These are phyloP conservation scores for Magallana nippona DNA, from an alignment of 2,888 invertebrate genomes.

Conservation along the genomic window DNA sequence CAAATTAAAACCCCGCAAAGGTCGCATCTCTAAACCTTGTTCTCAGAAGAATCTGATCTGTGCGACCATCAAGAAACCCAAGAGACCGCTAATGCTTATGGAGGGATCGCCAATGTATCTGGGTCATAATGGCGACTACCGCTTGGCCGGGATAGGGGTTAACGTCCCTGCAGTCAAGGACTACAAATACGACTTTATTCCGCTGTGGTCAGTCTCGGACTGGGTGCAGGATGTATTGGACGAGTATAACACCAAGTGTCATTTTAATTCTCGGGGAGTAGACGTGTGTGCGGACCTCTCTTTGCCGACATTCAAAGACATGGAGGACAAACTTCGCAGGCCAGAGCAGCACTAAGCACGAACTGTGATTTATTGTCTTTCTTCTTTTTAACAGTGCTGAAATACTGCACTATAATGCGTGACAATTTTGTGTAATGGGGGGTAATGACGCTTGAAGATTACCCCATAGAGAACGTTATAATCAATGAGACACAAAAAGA, in stretches of 20 bases:
- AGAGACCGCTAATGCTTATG: slow-evolving; percentile 42
- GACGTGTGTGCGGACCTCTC: slow-evolving; percentile 24
- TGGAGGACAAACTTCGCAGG: slow-evolving; percentile 23
- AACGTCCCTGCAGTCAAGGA: slow-evolving; percentile 43
- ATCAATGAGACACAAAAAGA: not conserved
- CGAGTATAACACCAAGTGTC: slow-evolving; percentile 59
- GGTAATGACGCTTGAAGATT: not conserved
- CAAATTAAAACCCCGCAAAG: slow-evolving; percentile 51
- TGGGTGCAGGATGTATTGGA: slow-evolving; percentile 60
- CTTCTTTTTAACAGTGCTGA: not conserved
- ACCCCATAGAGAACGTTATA: slow-evolving; percentile 15
- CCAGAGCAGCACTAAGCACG: slow-evolving; percentile 40
- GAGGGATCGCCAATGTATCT: slow-evolving; percentile 61
- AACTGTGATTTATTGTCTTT: not conserved
- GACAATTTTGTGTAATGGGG: slow-evolving; percentile 22
- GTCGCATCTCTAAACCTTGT: slow-evolving; percentile 54
- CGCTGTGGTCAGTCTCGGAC: slow-evolving; percentile 57
- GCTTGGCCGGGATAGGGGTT: slow-evolving; percentile 58
- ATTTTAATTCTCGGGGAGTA: slow-evolving; percentile 11
- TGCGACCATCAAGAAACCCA: slow-evolving; percentile 50
- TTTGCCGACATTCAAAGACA: slow-evolving; percentile 37
- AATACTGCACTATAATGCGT: slow-evolving; percentile 30
- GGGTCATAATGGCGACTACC: slow-evolving; percentile 58
- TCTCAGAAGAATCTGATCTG: slow-evolving; percentile 56
- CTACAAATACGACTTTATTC: slow-evolving; percentile 54